Evolutionary conservation across 2,888 invertebrate species (phyloP).

Genomic region (Ptychoptera contaminata): DNA sequence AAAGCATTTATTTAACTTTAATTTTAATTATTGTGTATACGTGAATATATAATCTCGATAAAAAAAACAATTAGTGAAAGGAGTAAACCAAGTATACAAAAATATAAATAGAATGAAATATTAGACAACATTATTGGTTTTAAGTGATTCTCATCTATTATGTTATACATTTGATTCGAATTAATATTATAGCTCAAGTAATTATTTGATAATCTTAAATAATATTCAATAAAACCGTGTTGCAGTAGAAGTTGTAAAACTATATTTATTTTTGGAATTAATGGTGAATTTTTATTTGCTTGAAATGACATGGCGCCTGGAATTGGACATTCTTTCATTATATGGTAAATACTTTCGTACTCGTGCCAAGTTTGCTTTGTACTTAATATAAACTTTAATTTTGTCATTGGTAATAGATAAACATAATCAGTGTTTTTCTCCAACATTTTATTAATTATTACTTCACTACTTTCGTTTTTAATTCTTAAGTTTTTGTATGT

Average conservation of each 20-base stretch:
- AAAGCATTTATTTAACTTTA: too few relatives aligned
- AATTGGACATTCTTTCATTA: background rate
- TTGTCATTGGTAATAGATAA: background rate
- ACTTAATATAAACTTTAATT: background rate
- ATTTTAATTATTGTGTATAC: too few relatives aligned
- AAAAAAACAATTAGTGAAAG: too few relatives aligned
- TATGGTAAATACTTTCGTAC: background rate
- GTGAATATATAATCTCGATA: too few relatives aligned
- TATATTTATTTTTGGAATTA: background rate
- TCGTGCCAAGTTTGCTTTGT: background rate
- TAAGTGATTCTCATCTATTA: too few relatives aligned
- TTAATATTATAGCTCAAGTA: background rate
- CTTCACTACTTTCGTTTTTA: too few relatives aligned
- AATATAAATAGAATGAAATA: too few relatives aligned
- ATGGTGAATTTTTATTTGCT: background rate
- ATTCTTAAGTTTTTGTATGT: too few relatives aligned
- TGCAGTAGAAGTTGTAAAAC: background rate
- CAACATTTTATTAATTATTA: background rate
- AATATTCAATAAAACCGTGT: background rate
- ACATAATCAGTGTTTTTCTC: background rate
- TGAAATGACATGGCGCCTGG: constrained; percentile 3
- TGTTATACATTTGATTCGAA: too few relatives aligned
- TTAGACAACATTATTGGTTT: too few relatives aligned
- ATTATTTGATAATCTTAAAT: background rate
- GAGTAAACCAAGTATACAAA: too few relatives aligned